Base-by-base conservation (phyloP, 2,113 vertebrate species). In the Erythrolamprus reginae region DNA sequence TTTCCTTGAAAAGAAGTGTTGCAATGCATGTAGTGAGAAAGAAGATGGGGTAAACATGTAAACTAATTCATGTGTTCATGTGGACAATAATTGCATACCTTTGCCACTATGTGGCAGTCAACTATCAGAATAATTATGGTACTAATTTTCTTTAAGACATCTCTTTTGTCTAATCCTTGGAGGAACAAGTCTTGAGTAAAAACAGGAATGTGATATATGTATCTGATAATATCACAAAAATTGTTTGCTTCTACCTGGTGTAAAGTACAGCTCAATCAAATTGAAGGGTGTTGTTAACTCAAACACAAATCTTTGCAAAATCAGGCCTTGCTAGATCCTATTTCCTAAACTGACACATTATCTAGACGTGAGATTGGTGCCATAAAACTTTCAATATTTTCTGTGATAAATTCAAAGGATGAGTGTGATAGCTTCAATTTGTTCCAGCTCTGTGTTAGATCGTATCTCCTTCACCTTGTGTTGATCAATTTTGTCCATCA, bases 281-380 rank as follows among this genome's bases (percentile, higher is more conserved):
- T 17, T 33, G 93, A 58, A 77, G 70, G 7, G 10, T 42, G 70
- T n/a, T 65, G 61, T 42, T 21, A 21, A 77, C 17, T 77, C 33
- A 38, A 77, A 77, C 7, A 21, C 23, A 83, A 65, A 55, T 77
- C 94, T 90, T 28, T 56, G 92, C 47, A 84, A 24, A 56, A 88
- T 77, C 88, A 58, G 53, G 2, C 5, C 6, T 24, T 24, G 51
- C 17, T 23, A 58, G 61, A 13, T 86, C 6, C 13, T 26, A 42
- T 7, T 12, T 38, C 50, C 56, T 48, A 53, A n/a, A 24, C 0
- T 85, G 88, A 82, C 87, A 33, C 83, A 42, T 91, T 91, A 85
- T 90, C 89, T 90, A 89, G 84, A 95, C 90, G 42, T 91, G 77
- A 53, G 84, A 91, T 17, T 89, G 45, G 89, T 92, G 84, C 61